Evolutionary conservation across 2,797 vertebrate genomes (phyloP), one percentile per base, ranked within the genome.

Genomic region (Lepidocolaptes lacrymiger): DNA sequence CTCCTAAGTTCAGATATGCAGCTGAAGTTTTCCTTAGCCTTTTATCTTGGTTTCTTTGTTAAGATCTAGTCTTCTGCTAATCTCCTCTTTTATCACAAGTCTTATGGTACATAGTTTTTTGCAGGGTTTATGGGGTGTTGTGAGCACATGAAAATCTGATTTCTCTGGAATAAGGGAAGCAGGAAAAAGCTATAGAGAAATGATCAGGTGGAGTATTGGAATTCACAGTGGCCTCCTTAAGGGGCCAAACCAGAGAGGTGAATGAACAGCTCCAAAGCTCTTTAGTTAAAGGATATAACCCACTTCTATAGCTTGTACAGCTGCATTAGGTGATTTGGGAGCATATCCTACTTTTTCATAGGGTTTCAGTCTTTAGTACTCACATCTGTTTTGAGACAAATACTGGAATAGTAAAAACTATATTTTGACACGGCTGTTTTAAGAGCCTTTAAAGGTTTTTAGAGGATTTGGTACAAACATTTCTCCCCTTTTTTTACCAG

Each of bases 321-420:
- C 91, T 72, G 79, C 90, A 71, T 87, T 64, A 85, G 73, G 71
- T 94, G 89, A 85, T 96, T 95, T 59, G 89, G 93, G 89, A 97
- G 44, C 59, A 83, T 37, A 51, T 92, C 63, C 66, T 91, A 27
- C 52, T 71, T 85, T 78, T 85, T 49, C 7, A 27, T 49, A 19
- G 39, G 6, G 27, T 56, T 86, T 74, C 28, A 85, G 26, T 91
- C 48, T 95, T 90, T 61, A 91, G 21, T 44, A n/a, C 27, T 79
- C 49, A n/a, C 61, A 49, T 74, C 78, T 80, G 3, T 80, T 89
- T 72, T 71, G 78, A 83, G 59, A 49, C 43, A 81, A 73, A 72
- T 75, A 68, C 32, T 67, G 26, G 30, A 64, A 52, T 7, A 91
- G 19, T 56, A 62, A 78, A 79, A 83, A 2, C 32, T 80, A 15